phyloP scores from a whole-genome alignment of 2,888 invertebrate genomes.

The Cephus runcator region DNA sequence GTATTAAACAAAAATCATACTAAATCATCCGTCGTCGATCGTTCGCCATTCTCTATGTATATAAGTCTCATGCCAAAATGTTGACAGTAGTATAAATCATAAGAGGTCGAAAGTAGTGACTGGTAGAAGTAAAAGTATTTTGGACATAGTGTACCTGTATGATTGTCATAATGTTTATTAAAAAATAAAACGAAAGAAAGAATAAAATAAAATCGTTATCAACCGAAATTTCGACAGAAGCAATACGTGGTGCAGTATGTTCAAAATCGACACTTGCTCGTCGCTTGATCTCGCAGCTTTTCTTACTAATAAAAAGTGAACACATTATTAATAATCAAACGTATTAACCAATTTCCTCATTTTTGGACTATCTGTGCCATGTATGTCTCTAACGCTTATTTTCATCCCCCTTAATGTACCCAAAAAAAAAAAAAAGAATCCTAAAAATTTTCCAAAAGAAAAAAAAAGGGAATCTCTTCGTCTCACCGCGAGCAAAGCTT shows the following conservation, averaged over 20 bases:
- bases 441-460: background rate
- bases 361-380: constrained; percentile 23
- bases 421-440: background rate
- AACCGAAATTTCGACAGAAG: background rate
- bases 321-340: background rate
- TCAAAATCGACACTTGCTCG: constrained; percentile 13
- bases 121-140: constrained; percentile 8
- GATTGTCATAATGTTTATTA: constrained; percentile 5
- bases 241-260: constrained; percentile 24
- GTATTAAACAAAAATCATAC: background rate
- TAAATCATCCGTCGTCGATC: background rate
- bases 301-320: constrained; percentile 5
- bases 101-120: background rate
- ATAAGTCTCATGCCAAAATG: background rate
- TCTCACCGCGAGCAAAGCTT: background rate
- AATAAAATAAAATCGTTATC: background rate
- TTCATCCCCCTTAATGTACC: background rate
- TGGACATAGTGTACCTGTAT: constrained; percentile 25
- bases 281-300: constrained; percentile 5
- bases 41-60: background rate
- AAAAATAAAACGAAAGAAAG: background rate
- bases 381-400: constrained; percentile 15
- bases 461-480: no score
- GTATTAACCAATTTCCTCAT: constrained; percentile 6
- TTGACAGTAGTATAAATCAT: constrained; percentile 4